phyloP scores from a whole-genome alignment of 2,888 invertebrate species.

The Epistrophella euchroma region DNA sequence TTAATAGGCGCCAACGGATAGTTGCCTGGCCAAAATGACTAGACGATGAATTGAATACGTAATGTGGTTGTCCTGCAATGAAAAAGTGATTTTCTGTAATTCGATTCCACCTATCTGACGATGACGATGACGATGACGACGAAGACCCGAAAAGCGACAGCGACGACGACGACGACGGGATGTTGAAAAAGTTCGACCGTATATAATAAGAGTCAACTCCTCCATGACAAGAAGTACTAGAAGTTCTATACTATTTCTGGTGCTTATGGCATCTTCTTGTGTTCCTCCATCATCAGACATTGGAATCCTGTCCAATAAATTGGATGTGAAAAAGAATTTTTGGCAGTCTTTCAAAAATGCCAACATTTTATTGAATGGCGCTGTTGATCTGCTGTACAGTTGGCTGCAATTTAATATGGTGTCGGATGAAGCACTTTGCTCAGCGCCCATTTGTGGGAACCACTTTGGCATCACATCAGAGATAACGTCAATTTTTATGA shows the following conservation, averaged over 20 bases:
- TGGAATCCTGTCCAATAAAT: constrained; percentile 33
- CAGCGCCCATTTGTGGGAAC: constrained; percentile 33
- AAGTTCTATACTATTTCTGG: not conserved
- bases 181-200: constrained; percentile 32
- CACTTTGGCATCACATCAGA: constrained; percentile 49
- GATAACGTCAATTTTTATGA: constrained; percentile 65
- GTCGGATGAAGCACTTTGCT: constrained; percentile 57
- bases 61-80: constrained; percentile 49
- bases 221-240: not conserved
- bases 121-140: not conserved
- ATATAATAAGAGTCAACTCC: not conserved
- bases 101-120: constrained; percentile 53
- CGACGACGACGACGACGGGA: not conserved
- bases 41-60: constrained; percentile 66
- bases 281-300: not conserved
- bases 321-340: constrained; percentile 40
- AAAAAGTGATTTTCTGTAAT: constrained; percentile 69
- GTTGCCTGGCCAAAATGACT: constrained; percentile 65
- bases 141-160: not conserved
- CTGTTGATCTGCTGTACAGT: constrained; percentile 63
- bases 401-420: constrained; percentile 67
- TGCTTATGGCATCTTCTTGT: not conserved
- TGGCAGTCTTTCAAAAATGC: constrained; percentile 71
- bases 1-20: constrained; percentile 72
- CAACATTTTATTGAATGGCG: constrained; percentile 63